A percentile compares a stretch with the other conserved stretches of the same genome.
phyloP scores from a whole-genome alignment of 1,140 invertebrate species.

The Lanistes nyassanus region DNA sequence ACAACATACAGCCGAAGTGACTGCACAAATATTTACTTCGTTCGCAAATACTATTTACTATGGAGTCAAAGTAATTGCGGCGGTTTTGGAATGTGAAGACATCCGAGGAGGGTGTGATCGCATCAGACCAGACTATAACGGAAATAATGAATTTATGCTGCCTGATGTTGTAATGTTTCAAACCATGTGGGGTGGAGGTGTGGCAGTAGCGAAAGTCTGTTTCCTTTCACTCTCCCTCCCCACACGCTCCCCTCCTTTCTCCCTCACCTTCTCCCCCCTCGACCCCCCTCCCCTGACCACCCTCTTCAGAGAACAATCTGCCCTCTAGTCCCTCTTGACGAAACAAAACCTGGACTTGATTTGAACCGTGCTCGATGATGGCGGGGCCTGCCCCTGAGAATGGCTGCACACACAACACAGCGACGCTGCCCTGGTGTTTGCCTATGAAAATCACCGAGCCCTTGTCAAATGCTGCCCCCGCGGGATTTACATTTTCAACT shows the following conservation, averaged over 20 bases:
- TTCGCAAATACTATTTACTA: no score
- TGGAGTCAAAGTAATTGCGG: no score
- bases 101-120: no score
- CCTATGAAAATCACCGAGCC: conserved; percentile 24
- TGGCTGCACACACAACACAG: not conserved
- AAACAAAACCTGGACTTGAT: conserved; percentile 12
- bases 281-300: not conserved
- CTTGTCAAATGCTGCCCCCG: conserved; percentile 6
- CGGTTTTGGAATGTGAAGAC: no score
- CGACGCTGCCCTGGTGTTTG: conserved; percentile 9
- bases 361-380: not conserved
- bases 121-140: no score
- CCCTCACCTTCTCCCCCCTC: not conserved
- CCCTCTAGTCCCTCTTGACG: not conserved
- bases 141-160: no score
- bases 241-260: no score
- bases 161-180: no score
- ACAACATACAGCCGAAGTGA: no score
- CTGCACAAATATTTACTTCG: no score
- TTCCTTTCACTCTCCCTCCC: not conserved
- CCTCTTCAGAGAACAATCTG: not conserved
- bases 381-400: not conserved
- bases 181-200: no score
- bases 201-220: no score
- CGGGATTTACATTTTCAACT: conserved; percentile 28